phyloP scores from a whole-genome alignment of 2,888 invertebrate genomes.

The Metopia argyrocephala region DNA sequence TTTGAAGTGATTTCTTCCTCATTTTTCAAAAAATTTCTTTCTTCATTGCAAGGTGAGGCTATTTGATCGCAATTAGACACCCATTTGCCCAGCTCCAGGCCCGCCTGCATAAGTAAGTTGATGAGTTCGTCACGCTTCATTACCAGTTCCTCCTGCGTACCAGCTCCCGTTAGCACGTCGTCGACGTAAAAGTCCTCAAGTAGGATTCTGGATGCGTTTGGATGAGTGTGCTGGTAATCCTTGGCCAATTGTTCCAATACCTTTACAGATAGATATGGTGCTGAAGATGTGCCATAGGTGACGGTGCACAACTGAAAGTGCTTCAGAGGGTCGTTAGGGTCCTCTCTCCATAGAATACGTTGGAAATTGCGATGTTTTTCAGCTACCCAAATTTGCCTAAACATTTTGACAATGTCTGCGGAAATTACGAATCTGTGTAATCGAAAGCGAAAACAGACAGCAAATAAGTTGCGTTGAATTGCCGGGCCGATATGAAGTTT shows the following conservation, averaged over 20 bases:
- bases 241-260: too few relatives aligned
- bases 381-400: conserved; percentile 46
- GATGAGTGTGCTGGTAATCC: too few relatives aligned
- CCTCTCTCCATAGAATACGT: conserved; percentile 32
- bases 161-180: conserved; percentile 52
- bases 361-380: conserved; percentile 38
- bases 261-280: too few relatives aligned
- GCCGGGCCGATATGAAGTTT: conserved; percentile 21
- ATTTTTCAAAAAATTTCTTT: neutral
- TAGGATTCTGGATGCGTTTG: too few relatives aligned
- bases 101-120: too few relatives aligned
- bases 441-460: conserved; percentile 46
- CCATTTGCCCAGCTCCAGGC: too few relatives aligned
- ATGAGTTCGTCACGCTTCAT: too few relatives aligned
- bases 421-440: conserved; percentile 38
- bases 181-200: too few relatives aligned
- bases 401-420: conserved; percentile 52
- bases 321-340: neutral
- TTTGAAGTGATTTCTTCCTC: conserved; percentile 27
- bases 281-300: too few relatives aligned
- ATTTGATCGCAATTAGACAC: too few relatives aligned
- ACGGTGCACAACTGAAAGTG: too few relatives aligned
- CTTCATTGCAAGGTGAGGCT: too few relatives aligned
- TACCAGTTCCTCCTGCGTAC: conserved; percentile 38
- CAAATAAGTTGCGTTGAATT: conserved; percentile 43